Conservation (phyloP, 92 coral and sea anemone species). For the Zoanthus gigantus region DNA sequence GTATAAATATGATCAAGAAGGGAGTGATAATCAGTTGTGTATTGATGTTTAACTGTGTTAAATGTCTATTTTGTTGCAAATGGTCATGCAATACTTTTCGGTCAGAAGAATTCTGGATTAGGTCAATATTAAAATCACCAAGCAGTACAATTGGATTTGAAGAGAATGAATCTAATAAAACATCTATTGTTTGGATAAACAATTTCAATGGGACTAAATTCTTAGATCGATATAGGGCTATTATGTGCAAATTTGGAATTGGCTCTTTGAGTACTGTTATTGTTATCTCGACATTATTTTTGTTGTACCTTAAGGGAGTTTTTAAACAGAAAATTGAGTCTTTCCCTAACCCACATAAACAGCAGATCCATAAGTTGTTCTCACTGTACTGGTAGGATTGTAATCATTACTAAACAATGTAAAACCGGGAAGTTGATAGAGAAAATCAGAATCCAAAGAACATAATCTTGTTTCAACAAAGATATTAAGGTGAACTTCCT, state of each 20-base stretch:
- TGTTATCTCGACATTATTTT: conserved; percentile 20
- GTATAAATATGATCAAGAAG: conserved; percentile 68
- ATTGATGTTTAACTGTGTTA: conserved; percentile 59
- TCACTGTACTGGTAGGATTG: background rate
- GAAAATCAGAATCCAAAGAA: background rate
- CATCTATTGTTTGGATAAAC: background rate
- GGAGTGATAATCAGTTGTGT: conserved; percentile 63
- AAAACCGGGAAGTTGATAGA: background rate
- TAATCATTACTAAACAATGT: conserved; percentile 47
- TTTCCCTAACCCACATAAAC: background rate
- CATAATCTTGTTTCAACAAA: background rate
- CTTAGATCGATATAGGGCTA: conserved; percentile 70
- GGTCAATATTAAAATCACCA: conserved; percentile 31
- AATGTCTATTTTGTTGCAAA: conserved; percentile 52
- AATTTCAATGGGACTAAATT: conserved; percentile 9
- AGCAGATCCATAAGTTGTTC: conserved; percentile 18
- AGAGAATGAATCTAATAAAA: background rate
- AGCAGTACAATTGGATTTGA: conserved; percentile 1
- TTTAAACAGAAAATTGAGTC: background rate
- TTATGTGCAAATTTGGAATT: conserved; percentile 26
- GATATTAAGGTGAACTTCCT: background rate
- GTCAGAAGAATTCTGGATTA: conserved; percentile 1
- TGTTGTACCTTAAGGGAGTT: background rate
- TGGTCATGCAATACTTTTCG: conserved; percentile 25
- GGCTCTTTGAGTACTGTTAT: background rate